Evolutionary conservation across 2,113 vertebrate genomes (phyloP), one percentile per base, ranked within the genome.

Genomic region (Oryzias curvinotus): DNA sequence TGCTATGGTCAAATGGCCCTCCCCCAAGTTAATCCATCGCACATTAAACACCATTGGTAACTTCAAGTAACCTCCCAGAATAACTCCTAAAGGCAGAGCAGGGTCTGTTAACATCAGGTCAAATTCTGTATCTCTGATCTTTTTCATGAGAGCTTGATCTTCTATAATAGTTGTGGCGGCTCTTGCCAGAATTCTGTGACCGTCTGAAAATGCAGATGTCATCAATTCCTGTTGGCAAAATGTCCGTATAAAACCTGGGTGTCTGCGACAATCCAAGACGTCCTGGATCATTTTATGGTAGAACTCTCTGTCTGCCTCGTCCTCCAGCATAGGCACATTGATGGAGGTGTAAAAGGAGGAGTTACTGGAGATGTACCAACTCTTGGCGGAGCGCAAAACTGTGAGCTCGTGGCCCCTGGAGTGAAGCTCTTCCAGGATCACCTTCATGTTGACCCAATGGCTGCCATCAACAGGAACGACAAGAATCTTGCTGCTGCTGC

Each of bases 361-460:
- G 5, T 57, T 76, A 4, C 67, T 69, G 1, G 85, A 77, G 14
- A 92, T 86, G 78, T 84, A 88, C 91, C 88, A 89, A 58, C 89
- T 89, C 23, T 82, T 86, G 14, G 88, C 0, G 4, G 79, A 83
- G 42, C 85, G 67, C 87, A 92, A 41, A 15, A 94, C 87, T 0
- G 93, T 94, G 43, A 94, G 80, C 0, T 81, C 52, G 0, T 95
- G 94, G 13, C 90, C 93, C 17, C 73, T 83, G 14, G 45, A 62
- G 21, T 90, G 87, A 18, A 95, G 91, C 49, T 92, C 83, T 13
- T 77, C 48, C 1, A 97, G 81, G 18, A 95, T 85, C 1, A 74
- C 47, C 23, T 91, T 86, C 76, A 93, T 88, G 78, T 93, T 94
- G n/a, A 95, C 55, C 92, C 91, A 94, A 61, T 94, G 94, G 81